Conservation (phyloP, 2,113 vertebrate species). For the Myocastor coypus region DNA sequence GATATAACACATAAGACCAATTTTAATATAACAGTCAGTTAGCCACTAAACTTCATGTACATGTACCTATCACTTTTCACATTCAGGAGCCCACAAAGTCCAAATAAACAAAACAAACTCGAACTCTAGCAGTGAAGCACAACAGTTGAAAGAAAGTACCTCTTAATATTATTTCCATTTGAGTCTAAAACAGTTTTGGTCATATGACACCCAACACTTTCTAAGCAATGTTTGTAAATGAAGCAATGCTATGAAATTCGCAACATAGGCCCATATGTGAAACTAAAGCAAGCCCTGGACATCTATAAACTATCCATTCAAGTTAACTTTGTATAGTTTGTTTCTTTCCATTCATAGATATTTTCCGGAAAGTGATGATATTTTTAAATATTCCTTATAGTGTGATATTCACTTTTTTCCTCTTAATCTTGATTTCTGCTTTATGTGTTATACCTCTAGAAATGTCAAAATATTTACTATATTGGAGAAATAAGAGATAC, state of each 20-base stretch:
- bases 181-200: background rate
- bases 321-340: background rate
- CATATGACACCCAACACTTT: background rate
- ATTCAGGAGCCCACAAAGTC: background rate
- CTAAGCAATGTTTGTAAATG: background rate
- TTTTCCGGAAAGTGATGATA: background rate
- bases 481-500: background rate
- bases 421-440: background rate
- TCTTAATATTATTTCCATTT: background rate
- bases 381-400: background rate
- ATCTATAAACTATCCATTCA: background rate
- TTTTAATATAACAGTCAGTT: background rate
- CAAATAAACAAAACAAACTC: background rate
- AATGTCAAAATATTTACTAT: background rate
- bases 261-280: background rate
- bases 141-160: background rate
- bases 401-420: background rate
- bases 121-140: background rate
- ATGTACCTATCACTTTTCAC: background rate
- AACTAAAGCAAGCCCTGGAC: background rate
- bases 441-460: background rate
- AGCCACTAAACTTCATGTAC: slow-evolving; percentile 28
- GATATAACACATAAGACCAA: background rate
- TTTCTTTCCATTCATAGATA: background rate
- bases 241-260: slow-evolving; percentile 20